Evolutionary conservation across 2,113 vertebrate genomes (phyloP).

Genomic region (Dipodomys ordii): DNA sequence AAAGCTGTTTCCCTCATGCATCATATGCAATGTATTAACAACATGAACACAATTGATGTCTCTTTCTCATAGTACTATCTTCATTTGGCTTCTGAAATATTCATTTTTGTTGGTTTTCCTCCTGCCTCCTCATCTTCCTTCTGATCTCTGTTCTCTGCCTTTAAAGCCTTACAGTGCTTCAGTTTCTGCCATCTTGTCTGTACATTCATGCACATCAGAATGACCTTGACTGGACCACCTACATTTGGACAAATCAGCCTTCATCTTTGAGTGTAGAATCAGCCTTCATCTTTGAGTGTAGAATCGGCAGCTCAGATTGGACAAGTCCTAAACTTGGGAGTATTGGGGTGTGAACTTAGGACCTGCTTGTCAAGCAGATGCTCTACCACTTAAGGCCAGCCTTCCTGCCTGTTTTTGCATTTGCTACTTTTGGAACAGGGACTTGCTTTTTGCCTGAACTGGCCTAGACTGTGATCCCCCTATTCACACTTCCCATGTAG

Average conservation of each 20-base stretch:
- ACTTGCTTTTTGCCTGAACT: too few relatives aligned
- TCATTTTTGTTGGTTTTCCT: neutral
- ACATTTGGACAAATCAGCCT: neutral
- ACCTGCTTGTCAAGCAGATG: too few relatives aligned
- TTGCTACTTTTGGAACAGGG: too few relatives aligned
- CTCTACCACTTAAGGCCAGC: too few relatives aligned
- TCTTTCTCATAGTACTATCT: neutral
- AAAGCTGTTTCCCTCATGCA: neutral
- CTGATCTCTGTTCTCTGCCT: neutral
- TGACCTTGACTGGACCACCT: neutral
- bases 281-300: neutral
- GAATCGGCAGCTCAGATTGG: neutral
- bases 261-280: neutral
- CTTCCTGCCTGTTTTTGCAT: too few relatives aligned
- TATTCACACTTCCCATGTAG: too few relatives aligned
- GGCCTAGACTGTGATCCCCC: too few relatives aligned
- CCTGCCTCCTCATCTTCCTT: neutral
- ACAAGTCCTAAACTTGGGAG: neutral
- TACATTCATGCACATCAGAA: neutral
- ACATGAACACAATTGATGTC: neutral
- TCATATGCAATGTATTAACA: neutral
- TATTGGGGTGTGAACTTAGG: too few relatives aligned
- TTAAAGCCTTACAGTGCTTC: neutral
- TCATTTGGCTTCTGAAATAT: neutral
- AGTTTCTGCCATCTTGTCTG: neutral